Percentiles rank a stretch among this genome's conserved stretches.
Conservation (phyloP, 2,888 invertebrate genomes). For the Mechanitis mazaeus region DNA sequence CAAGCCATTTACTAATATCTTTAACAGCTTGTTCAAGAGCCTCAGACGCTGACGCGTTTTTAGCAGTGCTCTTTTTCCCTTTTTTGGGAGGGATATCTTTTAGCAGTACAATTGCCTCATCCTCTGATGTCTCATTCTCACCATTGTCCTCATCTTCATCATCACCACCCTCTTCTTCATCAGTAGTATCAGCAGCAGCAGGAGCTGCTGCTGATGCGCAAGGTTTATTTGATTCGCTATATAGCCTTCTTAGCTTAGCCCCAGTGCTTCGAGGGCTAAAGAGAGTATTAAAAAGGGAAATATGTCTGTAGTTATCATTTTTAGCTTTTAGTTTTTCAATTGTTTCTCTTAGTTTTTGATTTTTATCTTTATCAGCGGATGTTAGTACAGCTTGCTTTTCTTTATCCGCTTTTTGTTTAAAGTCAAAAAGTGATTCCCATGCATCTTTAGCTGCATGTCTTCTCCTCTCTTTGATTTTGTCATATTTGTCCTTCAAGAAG, state of each 20-base stretch:
- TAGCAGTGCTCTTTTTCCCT: slow-evolving; percentile 66
- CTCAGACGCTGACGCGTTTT: slow-evolving; percentile 76
- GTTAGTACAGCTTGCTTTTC: slow-evolving; percentile 53
- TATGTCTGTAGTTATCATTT: slow-evolving; percentile 73
- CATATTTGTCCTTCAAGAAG: slow-evolving; percentile 77
- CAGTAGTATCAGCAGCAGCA: slow-evolving; percentile 28
- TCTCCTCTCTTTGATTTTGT: slow-evolving; percentile 78
- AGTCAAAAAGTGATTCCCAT: slow-evolving; percentile 66
- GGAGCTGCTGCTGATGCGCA: neutral
- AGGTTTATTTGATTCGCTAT: neutral
- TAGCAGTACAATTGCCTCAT: slow-evolving; percentile 28
- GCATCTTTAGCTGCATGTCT: slow-evolving; percentile 70
- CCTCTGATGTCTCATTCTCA: slow-evolving; percentile 28
- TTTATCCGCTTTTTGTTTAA: slow-evolving; percentile 63
- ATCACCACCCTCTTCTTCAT: slow-evolving; percentile 37
- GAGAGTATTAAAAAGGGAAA: slow-evolving; percentile 50
- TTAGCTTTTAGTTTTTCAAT: slow-evolving; percentile 81
- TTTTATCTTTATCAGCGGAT: slow-evolving; percentile 65
- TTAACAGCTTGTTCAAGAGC: slow-evolving; percentile 82
- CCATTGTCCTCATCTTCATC: slow-evolving; percentile 42
- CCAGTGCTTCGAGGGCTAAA: slow-evolving; percentile 43
- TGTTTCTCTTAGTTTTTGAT: slow-evolving; percentile 73
- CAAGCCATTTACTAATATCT: slow-evolving; percentile 93
- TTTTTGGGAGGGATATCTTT: slow-evolving; percentile 54
- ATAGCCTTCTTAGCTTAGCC: neutral